Conservation (phyloP, 2,888 invertebrate species). For the Caenorhabditis panamensis region DNA sequence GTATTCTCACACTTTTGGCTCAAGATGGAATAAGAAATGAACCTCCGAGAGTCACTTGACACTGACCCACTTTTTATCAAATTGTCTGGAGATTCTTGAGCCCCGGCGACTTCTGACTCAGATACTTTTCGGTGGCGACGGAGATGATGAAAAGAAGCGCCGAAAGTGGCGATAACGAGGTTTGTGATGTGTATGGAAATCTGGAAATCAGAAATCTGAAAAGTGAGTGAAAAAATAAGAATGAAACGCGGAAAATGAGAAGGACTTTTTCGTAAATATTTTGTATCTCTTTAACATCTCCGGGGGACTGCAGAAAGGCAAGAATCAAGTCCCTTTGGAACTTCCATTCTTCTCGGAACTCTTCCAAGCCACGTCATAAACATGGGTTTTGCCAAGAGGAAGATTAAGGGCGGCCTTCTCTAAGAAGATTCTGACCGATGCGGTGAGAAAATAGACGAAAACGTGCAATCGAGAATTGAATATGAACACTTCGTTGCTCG, state of each 20-base stretch:
- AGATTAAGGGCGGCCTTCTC: neutral
- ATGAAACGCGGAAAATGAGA: too few species aligned
- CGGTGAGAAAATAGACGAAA: slow-evolving; percentile 2
- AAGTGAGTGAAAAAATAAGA: neutral
- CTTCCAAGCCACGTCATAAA: slow-evolving; percentile 17
- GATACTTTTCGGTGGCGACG: too few species aligned
- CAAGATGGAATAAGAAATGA: too few species aligned
- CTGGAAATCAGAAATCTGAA: slow-evolving; percentile 1
- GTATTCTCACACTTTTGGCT: slow-evolving; percentile 10
- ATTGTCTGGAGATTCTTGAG: too few species aligned
- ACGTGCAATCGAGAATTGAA: slow-evolving; percentile 37
- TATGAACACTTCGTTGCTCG: slow-evolving; percentile 45
- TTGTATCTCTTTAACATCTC: neutral
- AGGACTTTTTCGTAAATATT: neutral
- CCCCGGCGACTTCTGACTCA: neutral
- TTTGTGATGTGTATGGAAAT: too few species aligned
- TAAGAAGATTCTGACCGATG: slow-evolving; percentile 17
- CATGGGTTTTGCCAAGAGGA: too few species aligned
- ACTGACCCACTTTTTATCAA: slow-evolving; percentile 37
- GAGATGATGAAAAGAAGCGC: slow-evolving; percentile 26
- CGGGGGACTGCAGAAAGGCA: neutral
- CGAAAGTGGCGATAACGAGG: slow-evolving; percentile 42
- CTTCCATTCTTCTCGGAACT: slow-evolving; percentile 5
- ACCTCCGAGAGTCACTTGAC: too few species aligned
- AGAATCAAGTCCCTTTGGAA: neutral